phyloP scores from a whole-genome alignment of 2,888 invertebrate species.

The Cetonia aurata region DNA sequence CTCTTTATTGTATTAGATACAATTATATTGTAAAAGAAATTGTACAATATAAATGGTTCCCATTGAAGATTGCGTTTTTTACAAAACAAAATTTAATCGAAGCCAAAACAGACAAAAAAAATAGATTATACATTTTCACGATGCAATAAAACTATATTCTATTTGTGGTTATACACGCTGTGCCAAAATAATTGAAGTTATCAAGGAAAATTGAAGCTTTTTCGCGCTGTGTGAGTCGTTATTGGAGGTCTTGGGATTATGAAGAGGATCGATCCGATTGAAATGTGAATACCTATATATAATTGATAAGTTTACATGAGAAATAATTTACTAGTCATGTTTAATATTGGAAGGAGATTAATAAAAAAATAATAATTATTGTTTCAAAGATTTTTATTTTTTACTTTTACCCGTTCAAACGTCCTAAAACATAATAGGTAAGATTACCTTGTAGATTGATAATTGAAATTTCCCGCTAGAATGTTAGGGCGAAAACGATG shows the following conservation, averaged over 20 bases:
- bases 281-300: background rate
- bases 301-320: background rate
- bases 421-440: background rate
- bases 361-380: conserved; percentile 4
- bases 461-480: no score
- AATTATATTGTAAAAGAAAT: no score
- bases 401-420: background rate
- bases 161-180: background rate
- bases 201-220: background rate
- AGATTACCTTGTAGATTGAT: no score
- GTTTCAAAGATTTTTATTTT: conserved; percentile 2
- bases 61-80: no score
- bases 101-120: no score
- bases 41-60: no score
- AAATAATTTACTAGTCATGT: conserved; percentile 7
- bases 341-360: background rate
- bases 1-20: no score
- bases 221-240: no score
- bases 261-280: background rate
- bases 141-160: no score
- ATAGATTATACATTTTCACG: no score
- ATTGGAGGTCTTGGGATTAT: background rate
- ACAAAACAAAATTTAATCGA: no score
- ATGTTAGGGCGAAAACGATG: no score
- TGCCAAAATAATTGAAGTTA: background rate